Evolutionary conservation across 2,797 vertebrate species (phyloP), one percentile per base, ranked within the genome.

Genomic region (Gymnoscopelus braueri): DNA sequence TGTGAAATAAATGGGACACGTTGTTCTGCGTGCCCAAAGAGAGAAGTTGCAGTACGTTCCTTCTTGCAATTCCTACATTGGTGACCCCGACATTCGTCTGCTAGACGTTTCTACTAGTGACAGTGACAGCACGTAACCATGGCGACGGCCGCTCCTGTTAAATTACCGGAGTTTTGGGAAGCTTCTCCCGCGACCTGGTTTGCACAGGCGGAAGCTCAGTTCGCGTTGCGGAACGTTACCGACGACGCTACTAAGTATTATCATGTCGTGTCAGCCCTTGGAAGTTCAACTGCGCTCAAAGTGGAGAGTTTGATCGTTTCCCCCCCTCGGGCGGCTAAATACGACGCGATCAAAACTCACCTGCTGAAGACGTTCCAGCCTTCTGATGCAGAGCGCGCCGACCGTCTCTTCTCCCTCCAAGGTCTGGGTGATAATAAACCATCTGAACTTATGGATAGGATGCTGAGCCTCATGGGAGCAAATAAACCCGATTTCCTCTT

Each of bases 361-460:
- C 19, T 63, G 24, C 32, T 49, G 5, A 15, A 48, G 9, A 60
- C 32, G 5, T 60, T 60, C 13, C 8, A 60, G 13, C 32, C 13
- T 14, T 56, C 54, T 24, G 26, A 26, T 9, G 23, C 54, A 24
- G 19, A 56, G 23, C 10, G 23, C 4, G 19, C 24, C 23, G 9
- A 23, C 19, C 4, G 54, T 3, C 26, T 26, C 26, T 26, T 26
- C 26, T 26, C 26, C 3, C 26, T 26, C 2, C 26, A 26, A 26
- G 26, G 26, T 26, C 26, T 26, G 26, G 26, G 26, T 26, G 26
- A 56, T 49, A 54, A 14, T 13, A 54, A 65, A 9, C 63, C 50
- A 0, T 65, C 63, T 52, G 51, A 39, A 11, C 63, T 54, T 14
- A 65, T 65, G 63, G 62, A 52, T 12, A 52, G 3, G n/a, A n/a